Conservation (phyloP, 2,113 vertebrate genomes). For the Mus pahari region DNA sequence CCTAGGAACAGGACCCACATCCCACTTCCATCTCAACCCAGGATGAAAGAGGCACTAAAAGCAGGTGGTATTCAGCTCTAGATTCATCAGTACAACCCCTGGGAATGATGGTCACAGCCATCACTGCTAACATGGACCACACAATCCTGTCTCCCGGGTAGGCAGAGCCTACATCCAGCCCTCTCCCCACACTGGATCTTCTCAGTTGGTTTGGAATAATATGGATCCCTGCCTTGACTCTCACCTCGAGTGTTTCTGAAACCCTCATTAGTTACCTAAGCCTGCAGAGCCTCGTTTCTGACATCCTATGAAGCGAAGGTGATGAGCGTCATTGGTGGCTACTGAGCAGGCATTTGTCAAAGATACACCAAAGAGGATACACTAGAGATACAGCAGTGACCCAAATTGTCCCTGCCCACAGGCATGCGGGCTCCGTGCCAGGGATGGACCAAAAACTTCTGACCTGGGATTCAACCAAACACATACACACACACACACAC, state of each 20-base stretch:
- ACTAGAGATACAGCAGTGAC: background rate
- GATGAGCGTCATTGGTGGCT: background rate
- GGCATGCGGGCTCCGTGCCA: background rate
- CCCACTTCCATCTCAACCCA: background rate
- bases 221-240: background rate
- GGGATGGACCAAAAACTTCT: background rate
- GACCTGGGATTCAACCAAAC: background rate
- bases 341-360: background rate
- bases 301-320: background rate
- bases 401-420: background rate
- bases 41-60: background rate
- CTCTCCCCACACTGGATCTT: background rate
- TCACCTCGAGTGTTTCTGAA: background rate
- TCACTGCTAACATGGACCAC: background rate
- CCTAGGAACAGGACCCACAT: background rate
- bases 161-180: background rate
- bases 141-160: too few species aligned
- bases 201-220: background rate
- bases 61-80: background rate
- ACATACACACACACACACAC: background rate
- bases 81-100: background rate
- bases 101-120: background rate
- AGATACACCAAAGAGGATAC: too few species aligned
- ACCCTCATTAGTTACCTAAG: background rate
- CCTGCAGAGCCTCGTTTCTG: background rate